Evolutionary conservation across 2,888 invertebrate genomes (phyloP).

Genomic region (Tortrix viridana): DNA sequence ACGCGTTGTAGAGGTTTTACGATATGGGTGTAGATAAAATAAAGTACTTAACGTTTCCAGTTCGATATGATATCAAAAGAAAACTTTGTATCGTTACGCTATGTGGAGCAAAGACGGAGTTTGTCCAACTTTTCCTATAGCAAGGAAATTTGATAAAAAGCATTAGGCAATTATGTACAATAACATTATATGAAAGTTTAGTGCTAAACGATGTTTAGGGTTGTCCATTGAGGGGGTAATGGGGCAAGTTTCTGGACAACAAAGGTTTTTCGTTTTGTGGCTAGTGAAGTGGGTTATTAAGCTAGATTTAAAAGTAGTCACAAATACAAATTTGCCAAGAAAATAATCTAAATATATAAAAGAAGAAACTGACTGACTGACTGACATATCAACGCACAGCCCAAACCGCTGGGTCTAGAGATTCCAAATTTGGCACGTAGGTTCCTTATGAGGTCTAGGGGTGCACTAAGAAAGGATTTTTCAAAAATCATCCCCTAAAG

Average conservation of each 20-base stretch:
- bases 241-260: conserved; percentile 1
- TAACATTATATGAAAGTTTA: conserved; percentile 4
- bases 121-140: conserved; percentile 7
- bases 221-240: neutral
- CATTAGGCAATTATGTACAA: conserved; percentile 18
- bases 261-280: conserved; percentile 2
- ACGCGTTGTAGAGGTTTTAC: too few species aligned
- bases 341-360: too few species aligned
- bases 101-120: neutral
- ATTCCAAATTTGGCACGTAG: too few species aligned
- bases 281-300: neutral
- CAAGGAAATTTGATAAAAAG: conserved; percentile 7
- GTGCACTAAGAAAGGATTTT: too few species aligned
- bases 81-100: conserved; percentile 1
- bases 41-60: conserved; percentile 21
- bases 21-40: conserved; percentile 12
- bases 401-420: too few species aligned
- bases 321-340: too few species aligned
- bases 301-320: too few species aligned
- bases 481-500: too few species aligned
- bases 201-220: neutral
- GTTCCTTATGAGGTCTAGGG: too few species aligned
- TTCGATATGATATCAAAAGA: conserved; percentile 7
- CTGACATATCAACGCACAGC: too few species aligned
- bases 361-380: too few species aligned